phyloP scores from a whole-genome alignment of 1,140 invertebrate genomes.

The Lordiphosa collinella region DNA sequence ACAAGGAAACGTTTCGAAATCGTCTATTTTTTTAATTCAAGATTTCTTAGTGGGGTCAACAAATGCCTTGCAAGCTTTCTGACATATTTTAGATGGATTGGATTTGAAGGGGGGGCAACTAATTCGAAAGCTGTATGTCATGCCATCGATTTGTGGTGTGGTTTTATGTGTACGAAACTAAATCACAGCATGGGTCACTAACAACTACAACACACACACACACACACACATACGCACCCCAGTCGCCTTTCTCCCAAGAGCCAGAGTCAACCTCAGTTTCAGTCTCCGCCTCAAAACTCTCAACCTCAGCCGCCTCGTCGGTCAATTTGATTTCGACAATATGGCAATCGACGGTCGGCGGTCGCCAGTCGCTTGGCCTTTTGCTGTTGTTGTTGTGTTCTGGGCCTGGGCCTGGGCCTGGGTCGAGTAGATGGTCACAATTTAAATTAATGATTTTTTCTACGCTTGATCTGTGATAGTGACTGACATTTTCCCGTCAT shows the following conservation, averaged over 20 bases:
- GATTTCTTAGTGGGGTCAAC: too few species aligned
- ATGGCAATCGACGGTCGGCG: conserved; percentile 44
- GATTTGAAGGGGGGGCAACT: too few species aligned
- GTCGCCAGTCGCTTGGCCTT: conserved; percentile 42
- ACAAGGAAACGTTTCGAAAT: too few species aligned
- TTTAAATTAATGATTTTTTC: conserved; percentile 78
- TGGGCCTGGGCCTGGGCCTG: conserved; percentile 35
- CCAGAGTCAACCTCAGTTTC: conserved; percentile 9
- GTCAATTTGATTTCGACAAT: conserved; percentile 56
- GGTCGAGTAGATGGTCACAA: conserved; percentile 67
- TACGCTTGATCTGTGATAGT: conserved; percentile 76
- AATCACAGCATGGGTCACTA: conserved; percentile 15
- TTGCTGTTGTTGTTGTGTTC: conserved; percentile 19
- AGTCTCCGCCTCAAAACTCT: conserved; percentile 1
- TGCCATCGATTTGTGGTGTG: too few species aligned
- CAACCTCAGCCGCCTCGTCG: conserved; percentile 20
- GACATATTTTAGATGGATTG: too few species aligned
- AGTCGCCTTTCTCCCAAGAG: conserved; percentile 32
- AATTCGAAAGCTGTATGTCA: too few species aligned
- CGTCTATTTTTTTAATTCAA: too few species aligned
- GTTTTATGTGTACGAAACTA: too few species aligned
- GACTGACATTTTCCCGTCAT: conserved; percentile 74
- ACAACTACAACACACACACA: not conserved
- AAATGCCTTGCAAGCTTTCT: too few species aligned
- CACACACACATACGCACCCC: not conserved